Evolutionary conservation across 2,797 vertebrate species (phyloP), one percentile per base, ranked within the genome.

Genomic region (Oophaga sylvatica): DNA sequence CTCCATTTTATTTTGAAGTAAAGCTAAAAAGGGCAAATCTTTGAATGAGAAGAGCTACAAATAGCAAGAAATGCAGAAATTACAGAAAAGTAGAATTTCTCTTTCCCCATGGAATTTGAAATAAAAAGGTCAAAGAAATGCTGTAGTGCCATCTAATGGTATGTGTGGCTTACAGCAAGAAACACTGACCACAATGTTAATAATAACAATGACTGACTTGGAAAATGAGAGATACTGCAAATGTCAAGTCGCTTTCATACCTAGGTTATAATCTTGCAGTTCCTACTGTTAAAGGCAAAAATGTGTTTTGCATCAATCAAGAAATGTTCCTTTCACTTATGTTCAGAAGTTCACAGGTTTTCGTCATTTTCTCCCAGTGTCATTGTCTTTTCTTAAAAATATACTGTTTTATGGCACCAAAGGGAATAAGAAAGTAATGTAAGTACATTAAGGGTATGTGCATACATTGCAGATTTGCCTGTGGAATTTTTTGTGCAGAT

Each of bases 1-100:
- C 78, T 86, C 84, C 80, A 86, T 89, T 89, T 86, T 89, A 70
- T 88, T 85, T 89, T 89, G 83, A 89, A 89, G 87, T 83, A 41
- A 19, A 86, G 73, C 88, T 89, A 89, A 89, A 89, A 56, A 83
- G 84, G 80, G 80, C 73, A 89, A 89, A 83, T 83, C 88, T 83
- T 89, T 86, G 84, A 89, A 85, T 82, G 82, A 78, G 41, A 41
- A 85, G 82, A 59, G 75, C 56, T 88, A 84, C 83, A 89, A 89
- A 86, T 77, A 84, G 70, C 48, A 85, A 89, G 79, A 86, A 85
- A 85, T 68, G 83, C 84, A 83, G 84, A 85, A 86, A 71, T 62
- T 71, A 86, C 53, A 71, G 29, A 78, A 89, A 78, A 86, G 77
- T 62, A 68, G 62, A 22, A 81, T 89, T 83, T 29, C 60, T 11